phyloP scores from a whole-genome alignment of 1,140 invertebrate species.

The Drosophila teissieri region DNA sequence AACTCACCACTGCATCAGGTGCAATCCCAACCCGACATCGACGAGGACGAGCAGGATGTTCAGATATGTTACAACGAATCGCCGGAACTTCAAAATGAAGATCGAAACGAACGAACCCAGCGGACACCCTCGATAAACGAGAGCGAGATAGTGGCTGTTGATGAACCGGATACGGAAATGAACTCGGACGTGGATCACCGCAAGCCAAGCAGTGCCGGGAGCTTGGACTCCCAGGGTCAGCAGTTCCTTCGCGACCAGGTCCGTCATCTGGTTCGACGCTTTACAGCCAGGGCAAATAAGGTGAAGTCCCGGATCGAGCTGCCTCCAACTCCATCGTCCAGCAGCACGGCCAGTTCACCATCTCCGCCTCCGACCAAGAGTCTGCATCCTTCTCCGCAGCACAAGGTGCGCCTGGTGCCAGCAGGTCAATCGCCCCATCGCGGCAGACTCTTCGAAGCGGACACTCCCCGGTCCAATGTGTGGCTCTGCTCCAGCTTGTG shows the following conservation, averaged over 20 bases:
- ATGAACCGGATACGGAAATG: constrained; percentile 33
- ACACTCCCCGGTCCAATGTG: constrained; percentile 75
- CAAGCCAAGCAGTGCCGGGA: constrained; percentile 63
- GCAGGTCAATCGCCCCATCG: constrained; percentile 68
- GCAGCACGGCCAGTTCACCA: constrained; percentile 81
- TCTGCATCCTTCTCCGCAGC: constrained; percentile 62
- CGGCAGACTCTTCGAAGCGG: constrained; percentile 73
- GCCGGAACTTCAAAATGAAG: constrained; percentile 77
- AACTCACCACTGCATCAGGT: constrained; percentile 13
- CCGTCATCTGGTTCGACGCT: constrained; percentile 86
- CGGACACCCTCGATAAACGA: constrained; percentile 65
- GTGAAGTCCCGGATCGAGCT: constrained; percentile 86
- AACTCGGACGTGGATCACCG: constrained; percentile 31
- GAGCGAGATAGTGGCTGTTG: constrained; percentile 71
- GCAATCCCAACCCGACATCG: constrained; percentile 49
- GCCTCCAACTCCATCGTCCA: constrained; percentile 87
- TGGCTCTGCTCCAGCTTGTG: constrained; percentile 81
- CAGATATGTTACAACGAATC: constrained; percentile 81
- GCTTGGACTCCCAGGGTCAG: constrained; percentile 75
- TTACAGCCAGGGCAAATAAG: constrained; percentile 86
- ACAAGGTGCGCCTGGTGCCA: constrained; percentile 65
- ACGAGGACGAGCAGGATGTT: constrained; percentile 81
- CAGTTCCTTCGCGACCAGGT: constrained; percentile 85
- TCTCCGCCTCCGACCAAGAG: constrained; percentile 68
- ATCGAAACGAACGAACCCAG: constrained; percentile 62